A percentile compares a stretch with the other conserved stretches of the same genome.
Conservation (phyloP, 2,113 vertebrate genomes). For the Pseudonaja textilis region DNA sequence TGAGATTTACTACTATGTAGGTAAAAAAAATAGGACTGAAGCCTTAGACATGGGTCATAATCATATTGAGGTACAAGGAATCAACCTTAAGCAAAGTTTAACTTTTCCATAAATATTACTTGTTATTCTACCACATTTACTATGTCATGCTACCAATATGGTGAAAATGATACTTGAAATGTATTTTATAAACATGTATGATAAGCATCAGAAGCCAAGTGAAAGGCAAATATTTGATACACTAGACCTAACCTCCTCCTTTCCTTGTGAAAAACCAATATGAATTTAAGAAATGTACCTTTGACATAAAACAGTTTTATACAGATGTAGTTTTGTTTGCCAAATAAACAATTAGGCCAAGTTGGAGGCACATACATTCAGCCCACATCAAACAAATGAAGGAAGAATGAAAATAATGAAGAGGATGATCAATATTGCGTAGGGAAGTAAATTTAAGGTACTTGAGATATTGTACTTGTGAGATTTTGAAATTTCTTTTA, state of each 20-base stretch:
- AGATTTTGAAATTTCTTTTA: background rate
- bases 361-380: background rate
- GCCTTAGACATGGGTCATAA: background rate
- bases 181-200: background rate
- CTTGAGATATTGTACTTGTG: background rate
- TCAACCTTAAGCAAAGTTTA: background rate
- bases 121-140: background rate
- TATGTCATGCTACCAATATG: background rate
- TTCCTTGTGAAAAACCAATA: background rate
- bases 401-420: constrained; percentile 30
- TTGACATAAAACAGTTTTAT: background rate
- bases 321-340: background rate
- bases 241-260: background rate
- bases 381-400: background rate
- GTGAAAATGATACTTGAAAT: constrained; percentile 20
- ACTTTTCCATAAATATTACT: background rate
- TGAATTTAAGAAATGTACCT: background rate
- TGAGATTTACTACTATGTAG: background rate
- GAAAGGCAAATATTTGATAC: background rate
- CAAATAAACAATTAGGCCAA: background rate
- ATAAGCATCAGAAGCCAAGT: background rate
- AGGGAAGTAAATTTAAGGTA: background rate
- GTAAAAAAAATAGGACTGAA: background rate
- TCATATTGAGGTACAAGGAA: background rate
- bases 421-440: background rate